Evolutionary conservation across 2,888 invertebrate species (phyloP).

Genomic region (Philopedon plagiatum): DNA sequence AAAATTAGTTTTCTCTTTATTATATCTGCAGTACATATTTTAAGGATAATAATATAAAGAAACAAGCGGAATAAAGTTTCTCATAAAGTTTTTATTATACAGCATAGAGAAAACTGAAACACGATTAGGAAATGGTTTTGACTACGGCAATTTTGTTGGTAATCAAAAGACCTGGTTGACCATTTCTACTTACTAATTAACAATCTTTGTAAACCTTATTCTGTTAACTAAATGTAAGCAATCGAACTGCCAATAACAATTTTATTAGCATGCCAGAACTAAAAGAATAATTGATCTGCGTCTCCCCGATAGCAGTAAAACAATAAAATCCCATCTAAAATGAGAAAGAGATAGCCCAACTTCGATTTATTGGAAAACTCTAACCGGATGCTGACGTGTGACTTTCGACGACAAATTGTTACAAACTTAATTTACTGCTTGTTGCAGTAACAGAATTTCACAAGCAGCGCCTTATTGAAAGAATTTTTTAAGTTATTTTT

Average conservation of each 20-base stretch:
- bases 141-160: too few relatives aligned
- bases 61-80: too few relatives aligned
- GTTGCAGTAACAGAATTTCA: background rate
- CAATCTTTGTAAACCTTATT: background rate
- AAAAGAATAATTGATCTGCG: slow-evolving; percentile 34
- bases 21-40: too few relatives aligned
- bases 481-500: background rate
- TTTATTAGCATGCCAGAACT: background rate
- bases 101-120: too few relatives aligned
- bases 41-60: too few relatives aligned
- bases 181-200: background rate
- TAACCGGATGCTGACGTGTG: slow-evolving; percentile 26
- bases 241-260: background rate
- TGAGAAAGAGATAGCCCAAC: slow-evolving; percentile 15
- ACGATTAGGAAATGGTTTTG: too few relatives aligned
- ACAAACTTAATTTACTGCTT: slow-evolving; percentile 1
- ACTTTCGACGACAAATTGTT: slow-evolving; percentile 14
- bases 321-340: slow-evolving; percentile 31
- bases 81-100: too few relatives aligned
- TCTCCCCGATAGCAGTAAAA: slow-evolving; percentile 11
- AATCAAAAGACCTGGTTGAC: too few relatives aligned
- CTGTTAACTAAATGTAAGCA: background rate
- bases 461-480: background rate
- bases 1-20: too few relatives aligned
- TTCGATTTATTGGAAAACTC: slow-evolving; percentile 27